These are phyloP conservation scores for Phalacrocorax aristotelis DNA, from an alignment of 2,113 vertebrate genomes.

Conservation along the genomic window DNA sequence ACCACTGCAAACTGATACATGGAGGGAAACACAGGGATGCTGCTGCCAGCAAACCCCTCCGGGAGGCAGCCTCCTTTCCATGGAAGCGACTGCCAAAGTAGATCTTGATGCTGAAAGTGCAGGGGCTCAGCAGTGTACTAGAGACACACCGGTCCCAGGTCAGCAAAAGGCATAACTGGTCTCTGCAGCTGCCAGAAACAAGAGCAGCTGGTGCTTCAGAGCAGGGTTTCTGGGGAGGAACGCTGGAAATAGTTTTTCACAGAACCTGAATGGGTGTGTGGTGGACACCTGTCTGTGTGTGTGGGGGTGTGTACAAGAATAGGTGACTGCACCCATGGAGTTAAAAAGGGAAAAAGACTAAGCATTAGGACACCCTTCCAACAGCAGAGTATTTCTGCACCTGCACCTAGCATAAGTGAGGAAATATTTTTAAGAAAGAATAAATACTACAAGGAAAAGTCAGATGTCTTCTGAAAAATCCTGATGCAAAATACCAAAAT, in stretches of 20 bases:
- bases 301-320: fast-evolving
- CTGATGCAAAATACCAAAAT: neutral
- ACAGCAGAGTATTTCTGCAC: neutral
- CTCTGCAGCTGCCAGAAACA: neutral
- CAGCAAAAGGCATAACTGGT: neutral
- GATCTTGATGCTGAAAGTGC: neutral
- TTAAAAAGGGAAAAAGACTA: neutral
- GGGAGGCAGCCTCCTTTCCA: neutral
- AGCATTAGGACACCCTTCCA: neutral
- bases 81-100: neutral
- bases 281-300: no score
- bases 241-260: neutral
- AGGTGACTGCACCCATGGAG: neutral
- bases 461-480: neutral
- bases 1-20: neutral
- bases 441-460: neutral
- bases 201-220: neutral
- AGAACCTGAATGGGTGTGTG: fast-evolving
- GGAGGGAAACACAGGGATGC: neutral
- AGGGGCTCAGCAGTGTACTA: neutral
- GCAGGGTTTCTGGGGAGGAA: neutral
- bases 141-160: neutral
- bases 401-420: neutral
- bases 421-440: neutral
- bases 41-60: neutral